phyloP scores from a whole-genome alignment of 1,140 invertebrate genomes.

The Laodelphax striatellus region DNA sequence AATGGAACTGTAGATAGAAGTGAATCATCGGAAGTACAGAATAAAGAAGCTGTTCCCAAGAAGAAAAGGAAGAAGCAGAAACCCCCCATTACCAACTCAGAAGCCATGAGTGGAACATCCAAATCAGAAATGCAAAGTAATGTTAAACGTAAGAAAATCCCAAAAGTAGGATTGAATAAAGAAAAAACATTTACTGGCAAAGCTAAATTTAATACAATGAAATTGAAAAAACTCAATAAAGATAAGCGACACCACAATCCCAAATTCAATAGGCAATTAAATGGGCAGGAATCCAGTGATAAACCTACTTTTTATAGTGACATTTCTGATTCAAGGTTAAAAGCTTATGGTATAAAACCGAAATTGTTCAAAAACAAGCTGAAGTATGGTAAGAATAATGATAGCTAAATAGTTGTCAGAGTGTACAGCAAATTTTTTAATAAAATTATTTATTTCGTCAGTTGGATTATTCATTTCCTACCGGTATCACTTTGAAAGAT shows the following conservation, averaged over 20 bases:
- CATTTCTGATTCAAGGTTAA: background rate
- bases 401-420: too few relatives aligned
- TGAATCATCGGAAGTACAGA: background rate
- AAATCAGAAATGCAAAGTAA: too few relatives aligned
- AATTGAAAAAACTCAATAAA: background rate
- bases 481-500: too few relatives aligned
- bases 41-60: background rate
- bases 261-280: background rate
- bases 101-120: too few relatives aligned
- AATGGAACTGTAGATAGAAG: background rate
- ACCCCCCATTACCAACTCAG: background rate
- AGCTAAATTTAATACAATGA: background rate
- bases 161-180: background rate
- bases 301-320: background rate
- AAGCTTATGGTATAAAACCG: constrained; percentile 1
- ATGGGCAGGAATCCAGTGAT: background rate
- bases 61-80: background rate
- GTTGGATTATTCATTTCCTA: too few relatives aligned
- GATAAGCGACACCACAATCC: background rate
- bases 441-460: too few relatives aligned
- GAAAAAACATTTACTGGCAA: background rate
- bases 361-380: background rate
- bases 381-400: background rate
- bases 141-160: background rate
- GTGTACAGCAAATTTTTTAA: too few relatives aligned